Evolutionary conservation across 1,140 invertebrate species (phyloP), one percentile per base, ranked within the genome.

Genomic region (Dryas iulia): DNA sequence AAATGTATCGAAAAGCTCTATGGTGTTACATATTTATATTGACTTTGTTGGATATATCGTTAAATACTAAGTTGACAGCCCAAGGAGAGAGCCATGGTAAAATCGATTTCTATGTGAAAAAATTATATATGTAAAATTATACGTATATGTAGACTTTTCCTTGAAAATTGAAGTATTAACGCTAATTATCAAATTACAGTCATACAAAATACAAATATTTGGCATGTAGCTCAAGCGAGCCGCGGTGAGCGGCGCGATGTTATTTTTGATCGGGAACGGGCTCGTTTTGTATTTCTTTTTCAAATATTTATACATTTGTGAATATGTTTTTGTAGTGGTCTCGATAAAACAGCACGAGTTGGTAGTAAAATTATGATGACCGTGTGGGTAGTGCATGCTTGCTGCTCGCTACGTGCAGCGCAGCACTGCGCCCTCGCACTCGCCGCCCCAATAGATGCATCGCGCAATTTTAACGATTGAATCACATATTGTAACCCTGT

Each of bases 11-110:
- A 68, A 87, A 87, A 81, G 77, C 84, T 70, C 78, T 89, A 73
- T 88, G 84, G 87, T 87, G 79, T 85, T 90, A 88, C 68, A 78
- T 89, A 79, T 84, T 91, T 74, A 71, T 87, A 77, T 81, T 91
- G 77, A 89, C 87, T 61, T 81, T 88, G 64, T 78, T 89, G 72
- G 87, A 91, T 84, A 82, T 89, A 80, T 84, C 89, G 53, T 77
- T 86, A 35, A 88, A 89, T 66, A 85, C 82, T 57, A 89, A 84
- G 79, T 75, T 89, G 84, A 84, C 86, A 82, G 87, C 87, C 47
- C 86, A 86, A 74, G 87, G 89, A 78, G 87, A 91, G 79, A 91
- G 86, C 77, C 86, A 91, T 86, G 89, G 87, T 91, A 91, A 89
- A 83, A 88, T 90, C 87, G 83, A 89, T 89, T 70, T 64, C 12